Evolutionary conservation across 2,113 vertebrate genomes (phyloP).

Genomic region (Melanerpes aurifrons): DNA sequence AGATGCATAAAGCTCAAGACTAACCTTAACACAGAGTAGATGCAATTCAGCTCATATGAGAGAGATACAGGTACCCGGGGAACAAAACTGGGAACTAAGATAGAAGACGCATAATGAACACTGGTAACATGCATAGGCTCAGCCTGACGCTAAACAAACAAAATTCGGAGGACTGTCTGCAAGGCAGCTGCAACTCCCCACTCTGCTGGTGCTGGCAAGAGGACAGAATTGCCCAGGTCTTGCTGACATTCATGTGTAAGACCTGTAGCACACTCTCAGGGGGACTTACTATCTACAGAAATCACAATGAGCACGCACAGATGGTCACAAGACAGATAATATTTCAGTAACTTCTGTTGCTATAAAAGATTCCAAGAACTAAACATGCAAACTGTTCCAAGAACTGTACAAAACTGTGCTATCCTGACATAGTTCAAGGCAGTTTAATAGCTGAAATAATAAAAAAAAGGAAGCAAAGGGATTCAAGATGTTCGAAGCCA

Average conservation of each 20-base stretch:
- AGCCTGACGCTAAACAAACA: neutral
- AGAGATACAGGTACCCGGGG: neutral
- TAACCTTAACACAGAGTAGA: neutral
- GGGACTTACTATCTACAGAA: neutral
- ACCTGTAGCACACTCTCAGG: accelerated
- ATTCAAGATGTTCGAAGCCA: neutral
- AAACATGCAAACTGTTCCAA: neutral
- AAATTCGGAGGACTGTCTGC: neutral
- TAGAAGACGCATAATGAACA: accelerated
- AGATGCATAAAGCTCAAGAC: neutral
- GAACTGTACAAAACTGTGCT: neutral
- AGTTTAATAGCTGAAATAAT: neutral
- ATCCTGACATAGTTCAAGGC: neutral
- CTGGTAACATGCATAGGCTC: neutral
- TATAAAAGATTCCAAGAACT: neutral
- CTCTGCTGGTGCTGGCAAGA: neutral
- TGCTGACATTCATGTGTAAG: neutral
- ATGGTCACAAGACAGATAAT: neutral
- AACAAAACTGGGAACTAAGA: neutral
- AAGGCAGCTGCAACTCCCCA: neutral
- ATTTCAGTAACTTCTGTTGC: neutral
- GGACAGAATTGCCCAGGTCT: neutral
- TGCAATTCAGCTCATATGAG: neutral
- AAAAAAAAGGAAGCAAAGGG: neutral
- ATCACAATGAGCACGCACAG: neutral